Evolutionary conservation across 2,888 invertebrate species (phyloP), one percentile per base, ranked within the genome.

Genomic region (Mythimna impura): DNA sequence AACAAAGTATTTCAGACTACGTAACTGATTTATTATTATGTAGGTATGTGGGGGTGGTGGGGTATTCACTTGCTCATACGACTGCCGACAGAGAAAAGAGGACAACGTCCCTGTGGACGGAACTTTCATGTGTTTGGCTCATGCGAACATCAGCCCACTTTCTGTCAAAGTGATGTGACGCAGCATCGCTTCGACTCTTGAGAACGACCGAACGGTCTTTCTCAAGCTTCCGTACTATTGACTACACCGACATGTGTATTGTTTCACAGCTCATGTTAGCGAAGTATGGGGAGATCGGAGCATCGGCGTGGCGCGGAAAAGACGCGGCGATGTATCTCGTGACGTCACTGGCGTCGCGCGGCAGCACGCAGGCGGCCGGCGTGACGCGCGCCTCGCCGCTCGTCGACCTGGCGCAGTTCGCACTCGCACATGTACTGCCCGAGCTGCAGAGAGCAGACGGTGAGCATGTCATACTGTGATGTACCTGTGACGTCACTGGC

Each of bases 241-340:
- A 47, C 47, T 14, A 20, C 1, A 14, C 54, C 3, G 22, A 25
- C 25, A 52, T 52, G 3, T 57, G 17, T 61, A 17, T 22, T 22
- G 20, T 55, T 71, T 47, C 3, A 54, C 90, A 95, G 98, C 97
- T 97, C 58, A 98, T 98, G 98, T 91, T 99, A 71, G 95, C 96
- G 65, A 98, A 98, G 90, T 99, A 99, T 94, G 94, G 96, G 0
- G 97, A 97, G 89, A 97, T 98, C 89, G 98, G 99, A 0, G 92
- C 95, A 0, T 93, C 95, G 70, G 98, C 98, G 92, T 99, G 99
- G 99, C 97, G 98, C 69, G 98, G 98, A 85, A 99, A 99, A 93
- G 99, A 99, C 95, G 98, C 99, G 17, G 99, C 99, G 4, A 97
- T 99, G 87, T 99, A 99, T 96, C 97, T 99, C 86, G 99, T 99